Evolutionary conservation across 2,113 vertebrate genomes (phyloP).

Genomic region (Sardina pilchardus): DNA sequence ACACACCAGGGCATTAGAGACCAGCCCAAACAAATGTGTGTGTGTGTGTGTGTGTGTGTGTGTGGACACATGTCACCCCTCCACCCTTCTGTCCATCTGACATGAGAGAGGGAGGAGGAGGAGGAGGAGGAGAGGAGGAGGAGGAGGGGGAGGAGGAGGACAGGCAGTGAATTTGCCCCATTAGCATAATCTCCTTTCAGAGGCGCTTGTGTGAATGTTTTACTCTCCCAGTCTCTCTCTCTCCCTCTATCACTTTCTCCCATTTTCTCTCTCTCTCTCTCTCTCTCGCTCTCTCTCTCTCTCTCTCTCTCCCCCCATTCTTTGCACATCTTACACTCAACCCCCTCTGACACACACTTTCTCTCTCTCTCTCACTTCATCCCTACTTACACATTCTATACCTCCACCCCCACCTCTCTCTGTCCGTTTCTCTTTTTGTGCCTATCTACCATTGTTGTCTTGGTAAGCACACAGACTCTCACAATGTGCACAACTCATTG

Average conservation of each 20-base stretch:
- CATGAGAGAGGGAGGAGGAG: conserved; percentile 53
- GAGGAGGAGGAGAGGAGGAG: background rate
- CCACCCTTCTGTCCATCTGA: conserved; percentile 68
- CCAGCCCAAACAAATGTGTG: background rate
- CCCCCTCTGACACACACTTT: too few species aligned
- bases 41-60: conserved; percentile 72
- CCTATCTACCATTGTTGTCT: background rate
- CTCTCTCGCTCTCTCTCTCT: background rate
- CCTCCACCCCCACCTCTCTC: background rate
- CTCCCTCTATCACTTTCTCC: background rate
- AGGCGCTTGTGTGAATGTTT: conserved; percentile 67
- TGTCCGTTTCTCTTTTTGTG: background rate
- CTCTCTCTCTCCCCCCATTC: too few species aligned
- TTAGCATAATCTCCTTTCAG: conserved; percentile 85
- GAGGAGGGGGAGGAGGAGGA: conserved; percentile 58
- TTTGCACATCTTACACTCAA: too few species aligned
- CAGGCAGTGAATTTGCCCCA: conserved; percentile 78
- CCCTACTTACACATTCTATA: too few species aligned
- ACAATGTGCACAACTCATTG: background rate
- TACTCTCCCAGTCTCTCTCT: conserved; percentile 49
- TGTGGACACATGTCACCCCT: conserved; percentile 75
- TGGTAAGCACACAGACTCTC: background rate
- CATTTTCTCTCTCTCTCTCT: too few species aligned
- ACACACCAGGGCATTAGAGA: too few species aligned
- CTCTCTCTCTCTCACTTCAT: too few species aligned